A percentile compares a stretch with the other conserved stretches of the same genome.
Conservation (phyloP, 2,888 invertebrate genomes). For the Dicycla oo region DNA sequence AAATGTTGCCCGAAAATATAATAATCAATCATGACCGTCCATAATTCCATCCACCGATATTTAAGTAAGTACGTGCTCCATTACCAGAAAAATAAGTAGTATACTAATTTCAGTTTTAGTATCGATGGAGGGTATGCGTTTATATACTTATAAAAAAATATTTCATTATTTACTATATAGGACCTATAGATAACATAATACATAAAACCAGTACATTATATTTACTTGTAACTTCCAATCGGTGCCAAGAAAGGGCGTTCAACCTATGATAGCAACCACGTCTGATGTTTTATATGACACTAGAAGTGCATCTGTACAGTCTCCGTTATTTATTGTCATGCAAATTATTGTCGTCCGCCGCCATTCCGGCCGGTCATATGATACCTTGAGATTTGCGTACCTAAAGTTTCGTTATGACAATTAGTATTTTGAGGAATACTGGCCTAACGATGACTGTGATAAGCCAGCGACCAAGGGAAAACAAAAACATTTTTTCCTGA, state of each 20-base stretch:
- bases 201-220: conserved; percentile 13
- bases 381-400: conserved; percentile 33
- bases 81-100: neutral
- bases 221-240: conserved; percentile 67
- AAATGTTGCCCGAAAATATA: neutral
- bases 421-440: neutral
- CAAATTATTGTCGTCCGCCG: conserved; percentile 78
- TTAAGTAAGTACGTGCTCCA: neutral
- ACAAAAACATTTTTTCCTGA: neutral
- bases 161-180: neutral
- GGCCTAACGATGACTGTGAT: neutral
- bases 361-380: conserved; percentile 69
- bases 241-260: conserved; percentile 85
- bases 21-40: too few species aligned
- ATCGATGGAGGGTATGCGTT: neutral
- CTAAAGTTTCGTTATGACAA: conserved; percentile 12
- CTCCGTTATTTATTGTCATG: conserved; percentile 84
- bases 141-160: conserved; percentile 5
- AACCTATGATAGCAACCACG: conserved; percentile 82
- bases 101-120: neutral
- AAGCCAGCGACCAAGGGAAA: neutral
- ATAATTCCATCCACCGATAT: neutral
- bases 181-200: neutral
- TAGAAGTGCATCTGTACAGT: conserved; percentile 73
- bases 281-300: conserved; percentile 74